Conservation (phyloP, 1,140 invertebrate species). For the Brachionus paranguensis region DNA sequence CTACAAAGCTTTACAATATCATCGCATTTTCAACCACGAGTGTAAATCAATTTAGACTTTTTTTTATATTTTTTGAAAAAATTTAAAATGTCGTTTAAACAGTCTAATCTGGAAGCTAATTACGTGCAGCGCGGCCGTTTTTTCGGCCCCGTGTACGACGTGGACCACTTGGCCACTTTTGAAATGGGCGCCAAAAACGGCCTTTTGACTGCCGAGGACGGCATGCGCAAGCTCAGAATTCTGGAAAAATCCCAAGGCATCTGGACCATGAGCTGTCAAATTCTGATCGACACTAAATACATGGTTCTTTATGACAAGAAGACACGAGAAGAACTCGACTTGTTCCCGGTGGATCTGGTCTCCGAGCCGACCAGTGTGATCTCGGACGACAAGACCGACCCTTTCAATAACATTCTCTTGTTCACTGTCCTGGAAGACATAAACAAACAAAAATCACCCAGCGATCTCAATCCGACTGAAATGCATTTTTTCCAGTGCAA, state of each 20-base stretch:
- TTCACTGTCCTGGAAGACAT: background rate
- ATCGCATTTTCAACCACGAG: background rate
- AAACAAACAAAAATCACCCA: background rate
- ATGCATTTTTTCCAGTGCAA: conserved; percentile 29
- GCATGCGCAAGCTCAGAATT: conserved; percentile 14
- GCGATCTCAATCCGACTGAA: background rate
- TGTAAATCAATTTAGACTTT: background rate
- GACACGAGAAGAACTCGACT: background rate
- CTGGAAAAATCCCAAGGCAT: conserved; percentile 28
- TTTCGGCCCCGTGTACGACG: background rate
- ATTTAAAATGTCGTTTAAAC: conserved; percentile 10
- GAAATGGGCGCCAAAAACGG: conserved; percentile 1
- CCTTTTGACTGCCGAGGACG: conserved; percentile 14
- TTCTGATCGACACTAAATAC: conserved; percentile 9
- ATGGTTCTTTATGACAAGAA: background rate
- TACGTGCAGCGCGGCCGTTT: conserved; percentile 7
- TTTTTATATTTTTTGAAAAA: background rate
- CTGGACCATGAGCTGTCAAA: conserved; percentile 22
- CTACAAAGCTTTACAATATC: background rate
- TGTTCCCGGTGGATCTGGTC: background rate
- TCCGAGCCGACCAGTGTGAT: background rate
- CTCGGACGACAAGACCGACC: background rate
- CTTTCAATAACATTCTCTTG: background rate
- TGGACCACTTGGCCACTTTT: conserved; percentile 10
- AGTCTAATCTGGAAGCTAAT: background rate